Conservation (phyloP, 2,797 vertebrate genomes). For the Darevskia nairensis region DNA sequence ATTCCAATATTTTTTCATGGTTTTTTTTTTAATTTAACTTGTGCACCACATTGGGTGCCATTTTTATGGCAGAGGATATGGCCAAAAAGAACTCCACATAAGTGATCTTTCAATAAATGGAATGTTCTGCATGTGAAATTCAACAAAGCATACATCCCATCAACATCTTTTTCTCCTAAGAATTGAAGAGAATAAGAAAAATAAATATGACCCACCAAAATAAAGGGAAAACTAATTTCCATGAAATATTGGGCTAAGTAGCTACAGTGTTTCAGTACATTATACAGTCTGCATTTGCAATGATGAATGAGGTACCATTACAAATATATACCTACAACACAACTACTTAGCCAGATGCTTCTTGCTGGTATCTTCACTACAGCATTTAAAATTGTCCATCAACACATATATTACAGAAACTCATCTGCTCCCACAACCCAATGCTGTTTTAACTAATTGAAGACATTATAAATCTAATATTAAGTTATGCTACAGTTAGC, state of each 20-base stretch:
- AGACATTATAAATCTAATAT: background rate
- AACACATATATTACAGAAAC: background rate
- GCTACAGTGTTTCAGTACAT: conserved; percentile 47
- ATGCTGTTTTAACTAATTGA: background rate
- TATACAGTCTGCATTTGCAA: background rate
- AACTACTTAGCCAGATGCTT: conserved; percentile 46
- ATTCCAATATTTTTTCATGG: conserved; percentile 30
- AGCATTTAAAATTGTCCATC: background rate
- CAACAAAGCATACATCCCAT: conserved; percentile 27
- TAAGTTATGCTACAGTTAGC: conserved; percentile 5
- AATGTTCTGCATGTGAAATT: background rate
- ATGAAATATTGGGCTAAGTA: conserved; percentile 36
- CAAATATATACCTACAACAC: conserved; percentile 47
- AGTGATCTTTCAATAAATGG: conserved; percentile 30
- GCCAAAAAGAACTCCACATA: conserved; percentile 27
- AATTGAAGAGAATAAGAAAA: conserved; percentile 47
- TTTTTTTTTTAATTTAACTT: conserved; percentile 3
- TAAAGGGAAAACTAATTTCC: conserved; percentile 56
- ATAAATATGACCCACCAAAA: conserved; percentile 46
- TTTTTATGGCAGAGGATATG: background rate
- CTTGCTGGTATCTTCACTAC: conserved; percentile 19
- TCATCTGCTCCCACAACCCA: background rate
- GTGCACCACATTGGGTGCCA: background rate
- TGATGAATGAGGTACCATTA: conserved; percentile 13
- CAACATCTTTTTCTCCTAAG: conserved; percentile 50